Conservation (phyloP, 2,797 vertebrate species). For the Neosilurus hyrtlii region DNA sequence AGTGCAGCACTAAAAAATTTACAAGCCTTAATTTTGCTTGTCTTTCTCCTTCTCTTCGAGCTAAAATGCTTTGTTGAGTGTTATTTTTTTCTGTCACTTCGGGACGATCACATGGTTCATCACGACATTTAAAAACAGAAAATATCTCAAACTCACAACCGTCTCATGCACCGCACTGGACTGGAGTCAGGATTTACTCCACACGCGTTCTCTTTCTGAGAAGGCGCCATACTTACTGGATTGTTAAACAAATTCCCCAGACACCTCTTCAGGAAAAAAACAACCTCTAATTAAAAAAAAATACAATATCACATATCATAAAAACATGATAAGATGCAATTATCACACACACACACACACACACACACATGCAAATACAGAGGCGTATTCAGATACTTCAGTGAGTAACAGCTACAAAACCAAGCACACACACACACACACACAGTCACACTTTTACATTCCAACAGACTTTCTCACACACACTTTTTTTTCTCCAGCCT, state of each 20-base stretch:
- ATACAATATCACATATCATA: background rate
- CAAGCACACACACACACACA: conserved; percentile 18
- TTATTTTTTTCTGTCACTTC: background rate
- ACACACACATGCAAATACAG: conserved; percentile 1
- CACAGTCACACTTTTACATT: background rate
- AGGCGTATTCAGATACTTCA: conserved; percentile 6
- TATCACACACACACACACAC: conserved; percentile 31
- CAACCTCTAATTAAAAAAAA: conserved; percentile 14
- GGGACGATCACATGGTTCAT: background rate
- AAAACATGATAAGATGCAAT: background rate
- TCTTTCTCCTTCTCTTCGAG: background rate
- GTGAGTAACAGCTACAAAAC: conserved; percentile 8
- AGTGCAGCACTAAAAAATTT: too few relatives aligned
- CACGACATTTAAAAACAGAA: background rate
- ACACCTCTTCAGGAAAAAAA: background rate
- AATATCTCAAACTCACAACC: background rate
- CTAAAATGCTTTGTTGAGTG: background rate
- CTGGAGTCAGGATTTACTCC: too few relatives aligned
- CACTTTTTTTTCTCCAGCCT: background rate
- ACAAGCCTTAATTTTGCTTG: too few relatives aligned
- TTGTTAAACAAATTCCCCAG: background rate
- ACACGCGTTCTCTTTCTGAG: background rate
- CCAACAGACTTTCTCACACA: conserved; percentile 16
- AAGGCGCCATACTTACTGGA: background rate
- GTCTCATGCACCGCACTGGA: background rate